These are phyloP conservation scores for Shargacucullia verbasci DNA, from an alignment of 2,888 invertebrate species.

Conservation along the genomic window DNA sequence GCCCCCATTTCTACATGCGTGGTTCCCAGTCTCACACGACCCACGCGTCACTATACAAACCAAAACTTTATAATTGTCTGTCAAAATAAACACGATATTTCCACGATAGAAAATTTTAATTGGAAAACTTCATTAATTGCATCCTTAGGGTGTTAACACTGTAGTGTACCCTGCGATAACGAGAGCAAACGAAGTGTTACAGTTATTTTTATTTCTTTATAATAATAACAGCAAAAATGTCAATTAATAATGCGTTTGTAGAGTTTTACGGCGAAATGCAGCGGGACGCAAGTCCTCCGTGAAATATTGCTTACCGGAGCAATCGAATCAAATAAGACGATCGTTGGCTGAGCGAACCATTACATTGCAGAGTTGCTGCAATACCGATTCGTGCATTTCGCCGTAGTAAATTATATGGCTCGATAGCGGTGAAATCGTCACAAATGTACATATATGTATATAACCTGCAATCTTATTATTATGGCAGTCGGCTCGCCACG, in stretches of 20 bases:
- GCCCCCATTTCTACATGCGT: slow-evolving; percentile 18
- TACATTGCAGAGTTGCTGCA: slow-evolving; percentile 33
- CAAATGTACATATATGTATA: slow-evolving; percentile 41
- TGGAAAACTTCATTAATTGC: slow-evolving; percentile 34
- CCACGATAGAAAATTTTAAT: slow-evolving; percentile 33
- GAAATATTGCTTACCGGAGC: slow-evolving; percentile 45
- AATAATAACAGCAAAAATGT: slow-evolving; percentile 5
- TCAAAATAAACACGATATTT: slow-evolving; percentile 30
- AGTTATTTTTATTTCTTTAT: no score
- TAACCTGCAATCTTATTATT: slow-evolving; percentile 44
- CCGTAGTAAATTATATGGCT: slow-evolving; percentile 26
- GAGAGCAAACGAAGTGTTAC: no score
- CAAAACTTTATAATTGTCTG: slow-evolving; percentile 37
- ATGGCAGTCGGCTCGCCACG: slow-evolving; percentile 37
- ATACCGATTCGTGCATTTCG: slow-evolving; percentile 33
- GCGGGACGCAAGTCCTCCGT: slow-evolving; percentile 14
- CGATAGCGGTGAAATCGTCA: slow-evolving; percentile 22
- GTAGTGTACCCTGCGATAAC: not conserved
- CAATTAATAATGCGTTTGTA: slow-evolving; percentile 13
- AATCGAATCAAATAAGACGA: slow-evolving; percentile 45
- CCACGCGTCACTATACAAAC: slow-evolving; percentile 20
- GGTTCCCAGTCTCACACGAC: slow-evolving; percentile 20
- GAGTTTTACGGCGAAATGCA: slow-evolving; percentile 28
- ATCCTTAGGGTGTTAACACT: not conserved
- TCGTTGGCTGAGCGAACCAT: slow-evolving; percentile 17